phyloP scores from a whole-genome alignment of 2,888 invertebrate species.

The Hypsopygia costalis region DNA sequence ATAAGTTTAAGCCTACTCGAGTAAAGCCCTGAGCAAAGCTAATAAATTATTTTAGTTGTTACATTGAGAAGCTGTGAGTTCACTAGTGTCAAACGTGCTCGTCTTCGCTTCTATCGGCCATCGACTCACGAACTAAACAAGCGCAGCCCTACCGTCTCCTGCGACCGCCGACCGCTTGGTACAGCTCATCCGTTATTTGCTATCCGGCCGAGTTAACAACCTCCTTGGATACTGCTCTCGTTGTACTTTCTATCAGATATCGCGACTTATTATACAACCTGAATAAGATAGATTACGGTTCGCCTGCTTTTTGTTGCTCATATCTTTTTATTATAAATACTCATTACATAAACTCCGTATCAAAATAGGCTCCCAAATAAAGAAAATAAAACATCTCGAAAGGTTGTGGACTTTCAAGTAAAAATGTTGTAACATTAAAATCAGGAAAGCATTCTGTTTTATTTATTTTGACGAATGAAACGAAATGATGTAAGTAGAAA shows the following conservation, averaged over 20 bases:
- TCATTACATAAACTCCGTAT: constrained; percentile 37
- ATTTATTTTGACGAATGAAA: constrained; percentile 1
- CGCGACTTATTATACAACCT: constrained; percentile 48
- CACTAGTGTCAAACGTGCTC: constrained; percentile 62
- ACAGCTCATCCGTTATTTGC: constrained; percentile 41
- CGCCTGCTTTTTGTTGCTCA: constrained; percentile 36
- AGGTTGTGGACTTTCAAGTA: constrained; percentile 28
- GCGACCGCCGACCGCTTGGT: constrained; percentile 8
- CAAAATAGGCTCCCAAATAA: constrained; percentile 32
- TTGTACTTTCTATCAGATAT: constrained; percentile 73
- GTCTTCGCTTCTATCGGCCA: constrained; percentile 61
- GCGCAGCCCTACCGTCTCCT: constrained; percentile 15
- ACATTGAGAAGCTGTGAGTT: constrained; percentile 46
- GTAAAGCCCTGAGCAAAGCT: neutral
- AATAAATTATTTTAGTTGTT: constrained; percentile 41
- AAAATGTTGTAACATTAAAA: constrained; percentile 14
- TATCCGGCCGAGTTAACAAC: constrained; percentile 40
- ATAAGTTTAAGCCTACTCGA: neutral
- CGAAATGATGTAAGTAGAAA: neutral
- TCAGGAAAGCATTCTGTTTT: constrained; percentile 7
- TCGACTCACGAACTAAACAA: constrained; percentile 59
- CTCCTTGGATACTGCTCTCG: constrained; percentile 34
- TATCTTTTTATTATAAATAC: constrained; percentile 29
- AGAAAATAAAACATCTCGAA: constrained; percentile 19
- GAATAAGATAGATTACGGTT: constrained; percentile 45